A percentile compares a stretch with the other conserved stretches of the same genome.
These are phyloP conservation scores for Macrotrachela quadricornifera DNA, from an alignment of 1,140 invertebrate genomes.

Conservation along the genomic window DNA sequence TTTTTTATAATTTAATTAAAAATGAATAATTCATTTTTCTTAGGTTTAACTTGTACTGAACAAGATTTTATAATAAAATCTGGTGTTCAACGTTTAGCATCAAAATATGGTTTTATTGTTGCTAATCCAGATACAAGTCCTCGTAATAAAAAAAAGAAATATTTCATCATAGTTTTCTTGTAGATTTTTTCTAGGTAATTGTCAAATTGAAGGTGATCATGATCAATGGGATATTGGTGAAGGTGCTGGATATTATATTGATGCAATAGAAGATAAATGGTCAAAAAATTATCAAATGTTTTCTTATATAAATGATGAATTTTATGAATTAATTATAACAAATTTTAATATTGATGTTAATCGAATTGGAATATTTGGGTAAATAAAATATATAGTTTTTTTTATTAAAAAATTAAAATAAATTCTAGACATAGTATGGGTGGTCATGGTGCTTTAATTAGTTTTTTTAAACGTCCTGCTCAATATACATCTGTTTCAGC, in stretches of 20 bases:
- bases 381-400: conserved; percentile 17
- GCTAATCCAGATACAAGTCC: conserved; percentile 89
- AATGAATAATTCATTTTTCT: conserved; percentile 8
- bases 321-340: conserved; percentile 46
- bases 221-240: conserved; percentile 79
- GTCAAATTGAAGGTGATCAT: conserved; percentile 60
- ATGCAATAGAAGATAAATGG: conserved; percentile 75
- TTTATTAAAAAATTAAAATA: no score
- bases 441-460: conserved; percentile 79
- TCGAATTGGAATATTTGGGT: conserved; percentile 53
- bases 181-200: conserved; percentile 40
- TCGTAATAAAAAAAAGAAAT: conserved; percentile 25
- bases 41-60: conserved; percentile 71
- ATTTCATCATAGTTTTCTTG: not conserved
- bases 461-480: conserved; percentile 70
- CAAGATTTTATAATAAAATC: conserved; percentile 88
- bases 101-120: conserved; percentile 56
- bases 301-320: conserved; percentile 73
- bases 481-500: conserved; percentile 70
- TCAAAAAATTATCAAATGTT: conserved; percentile 83
- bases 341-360: conserved; percentile 38
- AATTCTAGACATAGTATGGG: conserved; percentile 53
- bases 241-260: conserved; percentile 83
- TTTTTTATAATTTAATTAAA: not conserved
- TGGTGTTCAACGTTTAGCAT: conserved; percentile 65